These are phyloP conservation scores for Microctonus aethiopoides DNA, from an alignment of 2,888 invertebrate species.

Conservation along the genomic window DNA sequence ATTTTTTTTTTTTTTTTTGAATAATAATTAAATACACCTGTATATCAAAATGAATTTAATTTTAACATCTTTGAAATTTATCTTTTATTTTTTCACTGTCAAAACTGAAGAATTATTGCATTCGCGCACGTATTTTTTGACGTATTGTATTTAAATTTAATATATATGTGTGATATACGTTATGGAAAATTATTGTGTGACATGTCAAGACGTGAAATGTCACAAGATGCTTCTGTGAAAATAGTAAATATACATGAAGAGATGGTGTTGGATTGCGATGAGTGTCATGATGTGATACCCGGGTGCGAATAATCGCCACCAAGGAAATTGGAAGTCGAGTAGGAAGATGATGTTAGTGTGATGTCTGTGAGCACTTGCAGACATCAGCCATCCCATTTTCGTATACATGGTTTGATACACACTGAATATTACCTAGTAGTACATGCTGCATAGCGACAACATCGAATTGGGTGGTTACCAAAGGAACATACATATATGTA, in stretches of 20 bases:
- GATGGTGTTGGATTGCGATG: slow-evolving; percentile 6
- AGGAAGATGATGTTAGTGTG: slow-evolving; percentile 24
- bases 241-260: not conserved
- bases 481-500: slow-evolving; percentile 13
- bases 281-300: slow-evolving; percentile 36
- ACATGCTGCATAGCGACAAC: not conserved
- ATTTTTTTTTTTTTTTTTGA: no score
- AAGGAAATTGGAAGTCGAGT: slow-evolving; percentile 39
- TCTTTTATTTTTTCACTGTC: not conserved
- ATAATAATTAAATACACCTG: no score
- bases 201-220: not conserved
- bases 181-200: not conserved
- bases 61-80: no score
- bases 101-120: not conserved
- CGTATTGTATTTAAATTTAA: not conserved
- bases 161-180: not conserved
- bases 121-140: not conserved
- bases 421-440: not conserved
- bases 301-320: slow-evolving; percentile 46
- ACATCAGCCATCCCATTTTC: slow-evolving; percentile 11
- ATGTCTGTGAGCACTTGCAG: slow-evolving; percentile 27
- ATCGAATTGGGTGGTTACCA: slow-evolving; percentile 20
- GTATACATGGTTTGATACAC: slow-evolving; percentile 1
- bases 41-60: no score
- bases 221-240: not conserved